phyloP scores from a whole-genome alignment of 2,888 invertebrate genomes.

The Pyrrhia umbra region DNA sequence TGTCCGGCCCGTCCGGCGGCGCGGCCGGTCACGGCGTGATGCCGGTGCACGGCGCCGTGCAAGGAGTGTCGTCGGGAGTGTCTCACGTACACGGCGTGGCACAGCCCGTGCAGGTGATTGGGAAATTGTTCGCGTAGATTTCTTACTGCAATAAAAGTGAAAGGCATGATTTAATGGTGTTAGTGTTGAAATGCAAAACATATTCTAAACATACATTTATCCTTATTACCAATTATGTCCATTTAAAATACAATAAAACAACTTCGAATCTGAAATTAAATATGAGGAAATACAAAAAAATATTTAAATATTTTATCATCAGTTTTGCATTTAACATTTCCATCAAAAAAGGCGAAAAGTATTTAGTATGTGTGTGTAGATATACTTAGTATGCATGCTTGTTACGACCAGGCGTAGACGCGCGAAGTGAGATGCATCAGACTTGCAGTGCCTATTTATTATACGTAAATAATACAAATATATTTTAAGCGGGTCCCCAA shows the following conservation, averaged over 20 bases:
- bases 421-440: constrained; percentile 7
- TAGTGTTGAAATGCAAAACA: constrained; percentile 29
- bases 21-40: constrained; percentile 33
- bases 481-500: neutral
- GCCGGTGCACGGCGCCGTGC: constrained; percentile 22
- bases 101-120: constrained; percentile 73
- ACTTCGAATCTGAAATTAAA: no score
- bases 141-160: constrained; percentile 7
- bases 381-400: constrained; percentile 45
- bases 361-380: constrained; percentile 47
- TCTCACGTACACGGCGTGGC: constrained; percentile 43
- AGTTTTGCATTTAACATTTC: constrained; percentile 24
- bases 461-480: neutral
- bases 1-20: constrained; percentile 25
- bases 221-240: no score
- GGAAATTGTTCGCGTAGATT: constrained; percentile 54
- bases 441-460: neutral
- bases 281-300: neutral
- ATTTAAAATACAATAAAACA: no score
- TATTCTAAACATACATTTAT: no score
- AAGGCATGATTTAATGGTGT: constrained; percentile 61
- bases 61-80: constrained; percentile 12
- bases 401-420: constrained; percentile 1
- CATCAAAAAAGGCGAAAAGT: constrained; percentile 13
- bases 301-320: neutral